Evolutionary conservation across 2,113 vertebrate species (phyloP), one percentile per base, ranked within the genome.

Genomic region (Acrocephalus kingi): DNA sequence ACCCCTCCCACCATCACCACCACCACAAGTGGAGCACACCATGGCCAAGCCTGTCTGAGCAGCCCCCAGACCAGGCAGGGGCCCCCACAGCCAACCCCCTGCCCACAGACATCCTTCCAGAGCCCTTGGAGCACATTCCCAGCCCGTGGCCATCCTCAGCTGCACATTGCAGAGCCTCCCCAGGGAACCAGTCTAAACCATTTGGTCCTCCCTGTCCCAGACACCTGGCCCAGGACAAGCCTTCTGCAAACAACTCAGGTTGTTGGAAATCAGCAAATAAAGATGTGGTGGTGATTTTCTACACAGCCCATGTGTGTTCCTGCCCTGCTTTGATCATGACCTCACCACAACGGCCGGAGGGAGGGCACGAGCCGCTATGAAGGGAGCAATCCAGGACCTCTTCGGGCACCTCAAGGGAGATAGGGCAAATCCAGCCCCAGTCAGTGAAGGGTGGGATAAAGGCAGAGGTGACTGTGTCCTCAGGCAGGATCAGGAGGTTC

Each of bases 331-430:
- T 2, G 3, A 41, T 27, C 3, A 1, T 3, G 13, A 9, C 13
- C 31, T 33, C 2, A 0, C 16, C 10, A 1, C 0, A 0, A 28
- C 6, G 39, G 37, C 31, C 0, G 0, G 49, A 82, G 61, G 39
- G 49, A 39, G 37, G 41, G 56, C 27, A 80, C 20, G 28, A 56
- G 31, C 25, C 2, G 4, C 27, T 20, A 14, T 1, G 3, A 51
- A 4, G 3, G 67, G 35, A 83, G 20, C 15, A 87, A 73, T 13
- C n/a, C 51, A 48, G 19, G 23, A 17, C 11, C 22, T 9, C 43
- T 30, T 7, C 28, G 74, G 52, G 6, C 21, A 48, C 17, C 63
- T 35, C 2, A 8, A 25, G 75, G 30, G 6, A 68, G 5, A 48
- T 10, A 19, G 31, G 67, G 17, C 7, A 86, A 80, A 90, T 23